Base-by-base conservation (phyloP, 2,888 invertebrate genomes). In the Ichneumon xanthorius region DNA sequence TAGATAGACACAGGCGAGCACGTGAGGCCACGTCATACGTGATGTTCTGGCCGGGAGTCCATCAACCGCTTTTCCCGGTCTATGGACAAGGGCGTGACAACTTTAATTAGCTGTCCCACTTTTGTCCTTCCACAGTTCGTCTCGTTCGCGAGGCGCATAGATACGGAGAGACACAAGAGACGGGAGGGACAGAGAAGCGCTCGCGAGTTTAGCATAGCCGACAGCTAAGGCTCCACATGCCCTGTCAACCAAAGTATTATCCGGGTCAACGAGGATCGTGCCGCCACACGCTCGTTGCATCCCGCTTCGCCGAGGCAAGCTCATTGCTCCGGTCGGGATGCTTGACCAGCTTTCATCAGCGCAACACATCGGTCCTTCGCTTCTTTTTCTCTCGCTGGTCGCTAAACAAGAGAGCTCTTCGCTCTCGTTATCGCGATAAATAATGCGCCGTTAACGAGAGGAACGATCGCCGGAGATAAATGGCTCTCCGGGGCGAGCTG, bases 41-140 rank as follows among this genome's bases (percentile, higher is more conserved):
- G 70, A 7, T 22, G 53, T 53, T 72, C 70, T 53, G 79, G 81
- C 75, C 79, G 58, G 70, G 65, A 71, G 70, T 76, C 79, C 71
- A 61, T 55, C 53, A n/a, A 68, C 73, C 76, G 63, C 48, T 71
- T 85, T 82, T 75, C 75, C 70, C 78, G 77, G 68, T 77, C 80
- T 80, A 80, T 80, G 82, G 79, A 83, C 80, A 86, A 77, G 72
- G 67, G 45, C 53, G 83, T 84, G 87, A 87, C 86, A 82, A 87
- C 83, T 88, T 88, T 89, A 90, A 91, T 91, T 91, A 91, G 88
- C 85, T 84, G 89, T 82, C 82, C 89, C 85, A 90, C 87, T 89
- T 91, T 71, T 86, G 58, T 82, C 79, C 22, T 65, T 19, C 45
- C 45, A 45, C 5, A 30, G 75, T 65, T 65, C 7, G 73, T 73